phyloP scores from a whole-genome alignment of 2,113 vertebrate species.

The Hippocampus guttulatus region DNA sequence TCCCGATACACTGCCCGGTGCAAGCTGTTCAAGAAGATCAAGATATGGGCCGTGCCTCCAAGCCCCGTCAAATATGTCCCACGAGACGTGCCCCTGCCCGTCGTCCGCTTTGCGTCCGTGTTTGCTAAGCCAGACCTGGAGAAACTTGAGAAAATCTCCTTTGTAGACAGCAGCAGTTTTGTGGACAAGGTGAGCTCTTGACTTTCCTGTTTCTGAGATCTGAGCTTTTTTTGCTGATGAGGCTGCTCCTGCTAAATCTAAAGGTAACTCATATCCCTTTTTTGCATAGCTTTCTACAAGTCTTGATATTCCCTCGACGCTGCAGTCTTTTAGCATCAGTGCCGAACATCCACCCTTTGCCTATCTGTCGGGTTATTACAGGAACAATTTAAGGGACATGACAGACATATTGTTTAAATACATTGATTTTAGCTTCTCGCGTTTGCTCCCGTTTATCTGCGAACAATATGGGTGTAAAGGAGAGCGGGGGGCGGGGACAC shows the following conservation, averaged over 20 bases:
- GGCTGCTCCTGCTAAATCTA: background rate
- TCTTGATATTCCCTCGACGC: background rate
- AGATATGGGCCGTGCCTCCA: constrained; percentile 88
- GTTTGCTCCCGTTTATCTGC: background rate
- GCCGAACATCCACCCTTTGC: background rate
- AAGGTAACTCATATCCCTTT: too few relatives aligned
- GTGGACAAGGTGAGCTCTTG: constrained; percentile 69
- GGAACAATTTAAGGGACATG: background rate
- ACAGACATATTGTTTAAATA: background rate
- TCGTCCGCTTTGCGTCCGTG: constrained; percentile 92
- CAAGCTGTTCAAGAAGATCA: constrained; percentile 97
- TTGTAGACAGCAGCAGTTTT: constrained; percentile 63
- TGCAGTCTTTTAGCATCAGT: background rate
- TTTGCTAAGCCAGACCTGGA: constrained; percentile 89
- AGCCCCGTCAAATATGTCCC: constrained; percentile 81
- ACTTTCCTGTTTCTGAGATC: background rate
- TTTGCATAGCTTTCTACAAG: too few relatives aligned
- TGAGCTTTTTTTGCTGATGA: background rate
- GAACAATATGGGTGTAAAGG: background rate
- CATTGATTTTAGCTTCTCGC: background rate
- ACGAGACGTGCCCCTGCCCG: constrained; percentile 86
- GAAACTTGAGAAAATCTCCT: constrained; percentile 71
- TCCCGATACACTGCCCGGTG: constrained; percentile 89
- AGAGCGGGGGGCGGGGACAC: background rate
- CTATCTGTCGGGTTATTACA: background rate